Conservation (phyloP, 2,888 invertebrate genomes). For the Clusia tigrina region DNA sequence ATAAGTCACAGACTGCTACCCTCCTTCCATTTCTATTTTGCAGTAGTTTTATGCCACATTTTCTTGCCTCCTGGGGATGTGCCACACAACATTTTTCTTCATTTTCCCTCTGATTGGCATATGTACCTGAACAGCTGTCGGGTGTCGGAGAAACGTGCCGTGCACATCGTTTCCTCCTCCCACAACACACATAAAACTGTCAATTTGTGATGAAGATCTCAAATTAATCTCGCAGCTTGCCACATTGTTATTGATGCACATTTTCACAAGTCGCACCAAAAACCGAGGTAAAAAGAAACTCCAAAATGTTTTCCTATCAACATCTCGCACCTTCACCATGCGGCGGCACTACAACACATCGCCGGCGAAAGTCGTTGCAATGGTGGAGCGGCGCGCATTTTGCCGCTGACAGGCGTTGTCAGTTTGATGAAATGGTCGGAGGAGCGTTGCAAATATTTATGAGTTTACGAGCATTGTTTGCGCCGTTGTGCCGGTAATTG, state of each 20-base stretch:
- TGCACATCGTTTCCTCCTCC: background rate
- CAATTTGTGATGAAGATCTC: background rate
- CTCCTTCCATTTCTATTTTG: too few relatives aligned
- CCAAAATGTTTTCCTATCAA: background rate
- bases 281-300: background rate
- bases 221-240: background rate
- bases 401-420: background rate
- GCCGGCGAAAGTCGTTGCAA: background rate
- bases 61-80: too few relatives aligned
- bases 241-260: background rate
- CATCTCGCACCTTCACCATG: background rate
- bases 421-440: slow-evolving; percentile 4
- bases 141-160: too few relatives aligned
- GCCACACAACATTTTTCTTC: too few relatives aligned
- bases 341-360: background rate
- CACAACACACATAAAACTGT: background rate
- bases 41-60: too few relatives aligned
- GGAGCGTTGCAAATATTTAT: background rate
- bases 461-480: background rate
- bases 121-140: too few relatives aligned
- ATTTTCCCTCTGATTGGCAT: too few relatives aligned
- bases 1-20: too few relatives aligned
- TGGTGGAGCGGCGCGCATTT: background rate
- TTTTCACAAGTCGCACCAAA: background rate
- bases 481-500: too few relatives aligned